A percentile compares a stretch with the other conserved stretches of the same genome.
Conservation (phyloP, 2,113 vertebrate species). For the Sorex fumeus region DNA sequence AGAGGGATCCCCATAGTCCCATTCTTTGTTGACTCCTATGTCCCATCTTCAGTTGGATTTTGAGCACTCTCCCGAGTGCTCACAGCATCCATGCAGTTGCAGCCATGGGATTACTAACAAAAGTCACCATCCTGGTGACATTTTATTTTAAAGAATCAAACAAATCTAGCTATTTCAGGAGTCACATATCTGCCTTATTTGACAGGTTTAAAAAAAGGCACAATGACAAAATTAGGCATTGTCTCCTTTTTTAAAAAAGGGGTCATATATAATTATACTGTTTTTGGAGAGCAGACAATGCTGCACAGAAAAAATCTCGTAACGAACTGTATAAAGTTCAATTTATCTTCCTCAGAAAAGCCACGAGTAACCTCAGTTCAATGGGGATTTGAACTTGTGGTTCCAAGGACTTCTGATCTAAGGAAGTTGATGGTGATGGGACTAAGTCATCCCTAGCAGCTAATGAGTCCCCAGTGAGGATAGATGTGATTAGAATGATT, state of each 20-base stretch:
- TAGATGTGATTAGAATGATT: slow-evolving; percentile 69
- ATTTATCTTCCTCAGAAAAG: slow-evolving; percentile 42
- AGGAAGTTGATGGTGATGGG: slow-evolving; percentile 56
- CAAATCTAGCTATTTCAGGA: slow-evolving; percentile 13
- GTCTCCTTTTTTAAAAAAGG: not conserved
- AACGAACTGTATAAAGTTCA: slow-evolving; percentile 21
- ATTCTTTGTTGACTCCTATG: not conserved
- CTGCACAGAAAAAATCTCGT: not conserved
- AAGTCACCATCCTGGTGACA: not conserved
- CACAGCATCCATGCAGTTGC: not conserved
- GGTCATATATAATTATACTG: not conserved
- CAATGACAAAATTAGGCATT: slow-evolving; percentile 3
- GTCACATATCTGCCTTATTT: slow-evolving; percentile 23
- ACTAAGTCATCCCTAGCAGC: slow-evolving; percentile 55
- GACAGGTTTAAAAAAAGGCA: slow-evolving; percentile 48
- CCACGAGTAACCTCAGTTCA: slow-evolving; percentile 14
- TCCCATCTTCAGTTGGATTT: not conserved
- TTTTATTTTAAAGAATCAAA: slow-evolving; percentile 28
- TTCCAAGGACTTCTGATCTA: slow-evolving; percentile 41
- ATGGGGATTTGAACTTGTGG: slow-evolving; percentile 67
- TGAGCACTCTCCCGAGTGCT: not conserved
- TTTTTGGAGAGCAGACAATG: not conserved
- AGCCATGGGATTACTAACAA: not conserved
- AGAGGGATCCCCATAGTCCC: not conserved
- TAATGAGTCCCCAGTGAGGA: slow-evolving; percentile 73